Conservation (phyloP, 1,140 invertebrate species). For the Radopholus similis region DNA sequence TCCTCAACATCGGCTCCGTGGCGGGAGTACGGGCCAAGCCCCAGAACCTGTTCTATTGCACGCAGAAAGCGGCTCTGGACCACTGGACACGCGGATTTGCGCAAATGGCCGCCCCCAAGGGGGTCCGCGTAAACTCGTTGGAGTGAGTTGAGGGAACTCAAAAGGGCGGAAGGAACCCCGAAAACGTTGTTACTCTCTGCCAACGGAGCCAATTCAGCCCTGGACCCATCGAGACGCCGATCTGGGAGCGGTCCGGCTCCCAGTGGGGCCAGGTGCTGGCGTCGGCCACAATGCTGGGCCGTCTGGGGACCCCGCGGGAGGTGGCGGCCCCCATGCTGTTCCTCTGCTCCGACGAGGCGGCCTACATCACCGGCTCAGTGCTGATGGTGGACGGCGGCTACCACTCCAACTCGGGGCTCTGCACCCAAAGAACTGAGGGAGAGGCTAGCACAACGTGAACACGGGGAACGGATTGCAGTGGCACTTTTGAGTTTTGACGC, state of each 20-base stretch:
- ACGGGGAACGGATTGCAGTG: too few species aligned
- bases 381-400: conserved; percentile 16
- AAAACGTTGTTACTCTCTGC: background rate
- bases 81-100: background rate
- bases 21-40: background rate
- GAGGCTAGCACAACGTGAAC: too few species aligned
- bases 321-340: conserved; percentile 7
- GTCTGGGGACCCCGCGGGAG: background rate
- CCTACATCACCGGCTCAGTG: conserved; percentile 14
- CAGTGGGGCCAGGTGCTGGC: background rate
- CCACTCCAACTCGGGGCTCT: too few species aligned
- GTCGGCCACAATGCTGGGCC: conserved; percentile 1
- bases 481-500: too few species aligned
- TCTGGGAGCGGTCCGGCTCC: background rate
- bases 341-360: conserved; percentile 2
- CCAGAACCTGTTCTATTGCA: background rate
- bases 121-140: background rate
- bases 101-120: background rate
- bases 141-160: background rate
- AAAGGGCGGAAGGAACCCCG: too few species aligned
- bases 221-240: conserved; percentile 1
- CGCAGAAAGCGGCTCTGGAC: conserved; percentile 4
- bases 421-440: too few species aligned
- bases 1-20: conserved; percentile 31
- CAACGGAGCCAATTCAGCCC: background rate